These are phyloP conservation scores for Petromus typicus DNA, from an alignment of 2,113 vertebrate genomes.

Conservation along the genomic window DNA sequence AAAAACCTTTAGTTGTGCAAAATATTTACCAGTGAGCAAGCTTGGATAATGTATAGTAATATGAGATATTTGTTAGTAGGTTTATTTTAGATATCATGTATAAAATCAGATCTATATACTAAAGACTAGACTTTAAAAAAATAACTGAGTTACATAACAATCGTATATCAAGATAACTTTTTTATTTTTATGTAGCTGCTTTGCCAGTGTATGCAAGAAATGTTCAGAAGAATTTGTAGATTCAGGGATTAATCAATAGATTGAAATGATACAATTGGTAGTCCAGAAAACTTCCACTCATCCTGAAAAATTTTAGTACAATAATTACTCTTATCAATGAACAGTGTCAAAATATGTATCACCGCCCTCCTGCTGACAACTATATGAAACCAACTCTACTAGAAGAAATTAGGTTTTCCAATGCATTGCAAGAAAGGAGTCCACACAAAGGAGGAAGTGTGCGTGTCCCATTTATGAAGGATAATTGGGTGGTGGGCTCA, in stretches of 20 bases:
- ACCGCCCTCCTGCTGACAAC: neutral
- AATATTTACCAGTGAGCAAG: neutral
- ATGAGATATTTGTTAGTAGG: neutral
- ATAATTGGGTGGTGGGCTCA: neutral
- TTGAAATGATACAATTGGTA: neutral
- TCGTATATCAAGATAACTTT: neutral
- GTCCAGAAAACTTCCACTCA: neutral
- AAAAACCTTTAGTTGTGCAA: neutral
- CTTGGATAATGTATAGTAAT: neutral
- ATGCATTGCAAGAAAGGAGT: neutral
- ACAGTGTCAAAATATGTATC: neutral
- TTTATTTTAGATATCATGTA: neutral
- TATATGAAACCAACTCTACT: neutral
- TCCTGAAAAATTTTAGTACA: neutral
- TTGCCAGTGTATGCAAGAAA: neutral
- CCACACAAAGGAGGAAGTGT: neutral
- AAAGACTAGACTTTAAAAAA: constrained; percentile 39
- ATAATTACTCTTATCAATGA: neutral
- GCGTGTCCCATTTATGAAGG: neutral
- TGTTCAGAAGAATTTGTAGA: neutral
- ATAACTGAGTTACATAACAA: neutral
- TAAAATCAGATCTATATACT: neutral
- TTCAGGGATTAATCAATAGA: neutral
- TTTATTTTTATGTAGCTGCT: neutral
- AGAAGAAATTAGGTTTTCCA: neutral